Evolutionary conservation across 2,888 invertebrate genomes (phyloP), one percentile per base, ranked within the genome.

Genomic region (Torymus aiolomorphi): DNA sequence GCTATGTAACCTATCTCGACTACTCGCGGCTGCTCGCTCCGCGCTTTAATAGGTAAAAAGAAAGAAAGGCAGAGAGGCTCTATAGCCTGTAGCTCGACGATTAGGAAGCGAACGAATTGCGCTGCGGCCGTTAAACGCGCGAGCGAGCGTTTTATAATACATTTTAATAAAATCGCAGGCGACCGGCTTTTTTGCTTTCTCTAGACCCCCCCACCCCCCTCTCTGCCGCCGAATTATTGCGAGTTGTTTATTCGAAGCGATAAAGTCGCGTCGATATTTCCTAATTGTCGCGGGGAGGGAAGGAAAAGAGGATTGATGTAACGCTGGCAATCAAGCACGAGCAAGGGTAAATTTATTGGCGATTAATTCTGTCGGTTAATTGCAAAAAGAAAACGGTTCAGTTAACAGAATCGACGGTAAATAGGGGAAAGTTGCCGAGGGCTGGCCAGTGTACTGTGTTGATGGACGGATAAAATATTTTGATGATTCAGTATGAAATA

Each of bases 211-310:
- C 63, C 56, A 63, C 42, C 16, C 54, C 24, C 24, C 31, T 31
- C 31, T 31, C 3, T 31, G 5, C 31, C 52, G 18, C 14, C 14
- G 42, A 63, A 52, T 76, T 70, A 62, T 61, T 76, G 24, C 49
- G 42, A 63, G 49, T 57, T 24, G 18, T 70, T 76, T 76, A 78
- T 66, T 42, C 14, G 18, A 31, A 31, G 20, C 54, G 14, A 57
- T 74, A 79, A 79, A 74, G 74, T 63, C 51, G n/a, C 24, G 24
- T 24, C 31, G 20, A 12, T 65, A 79, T 79, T 74, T 75, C 31
- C 65, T 56, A 59, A 71, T 59, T 63, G 52, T 31, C 24, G 52
- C 5, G 2, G 51, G 51, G 51, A 18, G 56, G 11, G 54, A 56
- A 52, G 62, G 63, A 71, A 49, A 70, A 49, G 8, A 61, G 59